A percentile compares a stretch with the other conserved stretches of the same genome.
These are phyloP conservation scores for Chloroclysta siterata DNA, from an alignment of 2,888 invertebrate genomes.

Conservation along the genomic window DNA sequence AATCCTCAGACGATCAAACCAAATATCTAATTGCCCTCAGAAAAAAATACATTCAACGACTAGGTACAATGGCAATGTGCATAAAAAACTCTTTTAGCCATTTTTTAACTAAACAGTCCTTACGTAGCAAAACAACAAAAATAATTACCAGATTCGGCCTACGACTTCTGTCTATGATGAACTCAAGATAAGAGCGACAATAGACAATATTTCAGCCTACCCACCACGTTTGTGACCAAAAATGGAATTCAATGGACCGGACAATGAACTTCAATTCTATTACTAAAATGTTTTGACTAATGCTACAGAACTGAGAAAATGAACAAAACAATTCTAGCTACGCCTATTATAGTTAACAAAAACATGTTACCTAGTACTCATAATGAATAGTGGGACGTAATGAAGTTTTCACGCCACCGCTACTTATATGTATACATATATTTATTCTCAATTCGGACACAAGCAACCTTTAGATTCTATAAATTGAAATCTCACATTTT, in stretches of 20 bases:
- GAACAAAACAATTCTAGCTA: conserved; percentile 15
- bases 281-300: conserved; percentile 36
- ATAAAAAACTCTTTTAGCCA: too few species aligned
- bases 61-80: too few species aligned
- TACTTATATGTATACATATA: neutral
- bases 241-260: conserved; percentile 32
- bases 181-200: conserved; percentile 48
- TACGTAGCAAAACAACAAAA: neutral
- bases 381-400: conserved; percentile 4
- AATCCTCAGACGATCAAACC: too few species aligned
- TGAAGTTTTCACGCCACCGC: neutral
- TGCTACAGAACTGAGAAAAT: conserved; percentile 17
- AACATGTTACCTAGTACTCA: neutral
- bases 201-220: conserved; percentile 37
- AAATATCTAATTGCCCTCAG: too few species aligned
- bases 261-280: conserved; percentile 31
- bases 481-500: neutral
- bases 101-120: too few species aligned
- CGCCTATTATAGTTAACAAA: conserved; percentile 3
- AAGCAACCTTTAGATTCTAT: neutral
- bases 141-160: neutral
- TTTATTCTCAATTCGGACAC: neutral
- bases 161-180: conserved; percentile 27
- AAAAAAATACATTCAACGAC: too few species aligned
- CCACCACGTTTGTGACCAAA: conserved; percentile 29